Percentiles rank a stretch among this genome's conserved stretches.
Evolutionary conservation across 2,797 vertebrate species (phyloP).

Genomic region (Tarsius wallacei): DNA sequence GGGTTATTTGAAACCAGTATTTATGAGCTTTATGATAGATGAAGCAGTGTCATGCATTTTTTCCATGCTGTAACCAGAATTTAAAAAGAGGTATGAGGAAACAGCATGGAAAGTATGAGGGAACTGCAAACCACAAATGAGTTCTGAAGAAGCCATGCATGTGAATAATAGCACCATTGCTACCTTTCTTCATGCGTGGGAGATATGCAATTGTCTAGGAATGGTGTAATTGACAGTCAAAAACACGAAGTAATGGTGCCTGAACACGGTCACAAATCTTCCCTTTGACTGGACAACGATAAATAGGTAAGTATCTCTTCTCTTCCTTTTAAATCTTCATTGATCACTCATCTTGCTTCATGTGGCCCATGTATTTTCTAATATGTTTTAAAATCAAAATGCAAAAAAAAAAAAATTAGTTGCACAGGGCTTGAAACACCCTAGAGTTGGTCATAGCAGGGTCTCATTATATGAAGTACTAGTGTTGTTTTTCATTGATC

Average conservation of each 20-base stretch:
- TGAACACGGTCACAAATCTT: neutral
- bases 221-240: neutral
- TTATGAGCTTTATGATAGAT: neutral
- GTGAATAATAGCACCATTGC: neutral
- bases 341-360: neutral
- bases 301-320: neutral
- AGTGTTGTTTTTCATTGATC: neutral
- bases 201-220: neutral
- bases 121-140: neutral
- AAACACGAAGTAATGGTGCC: neutral
- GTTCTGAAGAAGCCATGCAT: neutral
- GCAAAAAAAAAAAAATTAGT: neutral
- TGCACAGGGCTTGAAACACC: neutral
- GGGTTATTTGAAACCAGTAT: neutral
- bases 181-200: neutral
- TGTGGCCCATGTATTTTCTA: neutral
- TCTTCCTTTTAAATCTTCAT: conserved; percentile 7
- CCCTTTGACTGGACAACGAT: neutral
- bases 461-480: neutral
- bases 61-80: neutral
- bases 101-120: neutral
- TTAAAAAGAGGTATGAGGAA: neutral
- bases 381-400: conserved; percentile 18
- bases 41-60: neutral
- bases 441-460: neutral